A percentile compares a stretch with the other conserved stretches of the same genome.
These are phyloP conservation scores for Eurytoma adleriae DNA, from an alignment of 2,888 invertebrate species.

Conservation along the genomic window DNA sequence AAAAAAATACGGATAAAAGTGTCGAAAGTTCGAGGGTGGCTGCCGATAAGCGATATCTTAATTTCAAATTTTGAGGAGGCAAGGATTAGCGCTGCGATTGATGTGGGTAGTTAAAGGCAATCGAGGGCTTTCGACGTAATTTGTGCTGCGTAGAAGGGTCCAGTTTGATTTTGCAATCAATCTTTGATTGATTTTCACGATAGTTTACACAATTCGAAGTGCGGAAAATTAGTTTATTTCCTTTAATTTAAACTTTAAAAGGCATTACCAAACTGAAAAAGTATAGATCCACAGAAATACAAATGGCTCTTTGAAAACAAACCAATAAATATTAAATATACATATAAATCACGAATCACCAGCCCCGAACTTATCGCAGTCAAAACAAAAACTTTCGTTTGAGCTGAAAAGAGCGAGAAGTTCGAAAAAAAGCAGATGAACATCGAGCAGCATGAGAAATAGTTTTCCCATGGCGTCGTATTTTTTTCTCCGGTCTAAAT, in stretches of 20 bases:
- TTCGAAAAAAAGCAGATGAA: neutral
- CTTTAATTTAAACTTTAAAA: too few relatives aligned
- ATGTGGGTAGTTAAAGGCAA: neutral
- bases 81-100: neutral
- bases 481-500: neutral
- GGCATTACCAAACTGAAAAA: too few relatives aligned
- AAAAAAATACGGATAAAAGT: slow-evolving; percentile 5
- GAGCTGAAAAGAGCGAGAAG: slow-evolving; percentile 13
- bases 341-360: too few relatives aligned
- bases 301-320: slow-evolving; percentile 38
- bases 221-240: too few relatives aligned
- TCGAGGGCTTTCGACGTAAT: neutral
- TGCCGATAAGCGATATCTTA: slow-evolving; percentile 47
- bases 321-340: slow-evolving; percentile 12
- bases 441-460: slow-evolving; percentile 28
- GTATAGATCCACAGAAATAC: neutral
- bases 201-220: too few relatives aligned
- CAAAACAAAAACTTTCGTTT: slow-evolving; percentile 41
- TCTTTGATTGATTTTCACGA: too few relatives aligned
- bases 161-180: too few relatives aligned
- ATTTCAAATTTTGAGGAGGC: slow-evolving; percentile 44
- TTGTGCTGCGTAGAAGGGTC: neutral
- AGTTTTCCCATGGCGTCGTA: neutral
- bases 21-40: neutral
- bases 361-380: neutral